phyloP scores from a whole-genome alignment of 2,797 vertebrate genomes.

The Sebastes steindachneri region DNA sequence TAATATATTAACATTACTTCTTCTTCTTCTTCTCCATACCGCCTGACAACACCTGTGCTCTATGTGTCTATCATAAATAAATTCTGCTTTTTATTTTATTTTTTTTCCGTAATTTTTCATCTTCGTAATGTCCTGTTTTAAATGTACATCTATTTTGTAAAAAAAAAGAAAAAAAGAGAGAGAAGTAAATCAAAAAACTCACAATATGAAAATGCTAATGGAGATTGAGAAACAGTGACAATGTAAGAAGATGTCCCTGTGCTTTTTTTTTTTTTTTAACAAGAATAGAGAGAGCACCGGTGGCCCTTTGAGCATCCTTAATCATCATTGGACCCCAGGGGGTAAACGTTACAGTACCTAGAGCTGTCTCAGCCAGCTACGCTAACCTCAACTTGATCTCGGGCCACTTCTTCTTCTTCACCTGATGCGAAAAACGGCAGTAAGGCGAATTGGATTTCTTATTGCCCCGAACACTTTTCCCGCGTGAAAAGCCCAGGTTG shows the following conservation, averaged over 20 bases:
- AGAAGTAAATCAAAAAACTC: constrained; percentile 56
- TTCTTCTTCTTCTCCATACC: constrained; percentile 32
- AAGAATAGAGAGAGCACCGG: constrained; percentile 82
- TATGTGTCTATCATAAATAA: constrained; percentile 95
- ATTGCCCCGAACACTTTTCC: constrained; percentile 82
- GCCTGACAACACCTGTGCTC: constrained; percentile 88
- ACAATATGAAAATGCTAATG: constrained; percentile 68
- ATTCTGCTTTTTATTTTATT: constrained; percentile 83
- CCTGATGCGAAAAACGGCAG: constrained; percentile 69
- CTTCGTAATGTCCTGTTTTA: constrained; percentile 66
- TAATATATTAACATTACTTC: constrained; percentile 91
- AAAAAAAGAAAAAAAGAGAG: constrained; percentile 32
- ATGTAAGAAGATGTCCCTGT: constrained; percentile 83
- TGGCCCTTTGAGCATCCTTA: constrained; percentile 50
- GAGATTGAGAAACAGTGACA: constrained; percentile 47
- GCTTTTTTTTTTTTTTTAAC: constrained; percentile 70
- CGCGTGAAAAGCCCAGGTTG: constrained; percentile 29
- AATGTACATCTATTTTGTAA: constrained; percentile 75
- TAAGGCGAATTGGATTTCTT: constrained; percentile 81
- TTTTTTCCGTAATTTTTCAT: constrained; percentile 76
- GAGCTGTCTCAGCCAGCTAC: constrained; percentile 78
- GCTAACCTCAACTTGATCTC: constrained; percentile 75
- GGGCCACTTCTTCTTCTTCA: constrained; percentile 62
- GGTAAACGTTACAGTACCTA: constrained; percentile 89
- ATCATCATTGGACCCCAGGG: constrained; percentile 57